phyloP scores from a whole-genome alignment of 2,888 invertebrate species.

The Lasiommata megera region DNA sequence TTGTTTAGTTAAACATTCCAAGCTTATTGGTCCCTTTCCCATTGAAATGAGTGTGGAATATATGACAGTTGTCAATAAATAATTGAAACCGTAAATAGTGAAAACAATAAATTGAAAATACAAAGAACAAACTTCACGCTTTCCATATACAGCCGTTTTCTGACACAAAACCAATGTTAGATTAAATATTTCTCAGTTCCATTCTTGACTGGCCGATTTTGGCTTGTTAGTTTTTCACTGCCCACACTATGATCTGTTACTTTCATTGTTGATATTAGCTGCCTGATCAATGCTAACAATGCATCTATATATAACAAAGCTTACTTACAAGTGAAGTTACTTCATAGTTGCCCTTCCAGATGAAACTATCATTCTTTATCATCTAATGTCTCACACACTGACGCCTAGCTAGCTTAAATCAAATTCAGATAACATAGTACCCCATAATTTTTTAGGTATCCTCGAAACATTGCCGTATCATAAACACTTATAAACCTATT shows the following conservation, averaged over 20 bases:
- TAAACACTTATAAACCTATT: no score
- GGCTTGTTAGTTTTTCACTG: conserved; percentile 3
- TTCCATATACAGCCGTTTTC: not conserved
- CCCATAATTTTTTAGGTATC: no score
- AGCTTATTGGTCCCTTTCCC: no score
- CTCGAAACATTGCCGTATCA: no score
- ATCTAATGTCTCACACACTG: not conserved
- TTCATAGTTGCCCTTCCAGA: not conserved
- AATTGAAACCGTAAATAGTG: no score
- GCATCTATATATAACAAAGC: not conserved
- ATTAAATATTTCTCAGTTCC: not conserved
- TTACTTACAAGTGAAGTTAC: not conserved
- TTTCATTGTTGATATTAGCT: not conserved
- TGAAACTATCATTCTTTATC: not conserved
- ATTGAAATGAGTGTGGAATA: no score
- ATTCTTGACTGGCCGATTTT: not conserved
- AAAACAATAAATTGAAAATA: not conserved
- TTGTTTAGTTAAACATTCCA: no score
- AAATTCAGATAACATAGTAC: no score
- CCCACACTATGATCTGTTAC: not conserved
- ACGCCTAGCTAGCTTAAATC: not conserved
- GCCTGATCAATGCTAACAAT: not conserved
- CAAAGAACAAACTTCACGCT: not conserved
- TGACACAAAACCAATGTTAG: not conserved
- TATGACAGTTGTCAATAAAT: no score